Percentiles rank a stretch among this genome's conserved stretches.
These are phyloP conservation scores for Nemopilema nomurai DNA, from an alignment of 30 jellyfish, hydroid and myxozoan genomes.

Conservation along the genomic window DNA sequence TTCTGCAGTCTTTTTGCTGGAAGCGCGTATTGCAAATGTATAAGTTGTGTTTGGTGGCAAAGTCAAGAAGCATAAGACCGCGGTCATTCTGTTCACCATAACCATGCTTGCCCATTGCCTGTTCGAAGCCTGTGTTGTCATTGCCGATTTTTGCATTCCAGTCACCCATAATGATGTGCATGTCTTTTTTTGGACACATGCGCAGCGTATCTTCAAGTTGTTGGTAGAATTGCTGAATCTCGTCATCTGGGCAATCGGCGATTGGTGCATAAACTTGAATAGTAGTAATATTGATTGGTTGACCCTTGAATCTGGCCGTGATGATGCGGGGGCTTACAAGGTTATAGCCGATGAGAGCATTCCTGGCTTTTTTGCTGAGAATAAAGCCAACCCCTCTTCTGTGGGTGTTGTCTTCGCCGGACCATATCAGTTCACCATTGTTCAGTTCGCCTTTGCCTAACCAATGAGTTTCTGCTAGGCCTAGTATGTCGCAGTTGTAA, in stretches of 20 bases:
- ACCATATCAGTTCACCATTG: conserved; percentile 4
- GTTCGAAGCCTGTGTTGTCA: conserved; percentile 3
- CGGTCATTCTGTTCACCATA: conserved; percentile 22
- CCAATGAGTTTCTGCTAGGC: conserved; percentile 27
- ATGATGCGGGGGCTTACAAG: conserved; percentile 11
- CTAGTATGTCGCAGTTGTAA: conserved; percentile 13
- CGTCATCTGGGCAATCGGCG: conserved; percentile 21
- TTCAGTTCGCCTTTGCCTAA: conserved; percentile 23
- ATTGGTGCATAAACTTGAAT: conserved; percentile 44
- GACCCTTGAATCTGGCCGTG: neutral
- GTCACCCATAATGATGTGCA: conserved; percentile 12
- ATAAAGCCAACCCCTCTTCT: conserved; percentile 46
- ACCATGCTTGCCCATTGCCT: conserved; percentile 23
- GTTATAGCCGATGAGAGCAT: neutral
- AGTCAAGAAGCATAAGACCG: conserved; percentile 1
- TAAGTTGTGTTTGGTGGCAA: conserved; percentile 4
- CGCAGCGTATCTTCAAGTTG: conserved; percentile 2
- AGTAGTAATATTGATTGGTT: conserved; percentile 9
- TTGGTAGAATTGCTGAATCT: conserved; percentile 29
- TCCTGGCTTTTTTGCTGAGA: neutral
- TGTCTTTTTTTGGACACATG: conserved; percentile 23
- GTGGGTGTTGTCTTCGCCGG: conserved; percentile 27
- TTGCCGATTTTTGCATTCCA: conserved; percentile 47
- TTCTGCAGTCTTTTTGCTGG: no score
- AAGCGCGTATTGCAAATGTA: conserved; percentile 8